Conservation (phyloP, 1,140 invertebrate species). For the Megalopta genalis region DNA sequence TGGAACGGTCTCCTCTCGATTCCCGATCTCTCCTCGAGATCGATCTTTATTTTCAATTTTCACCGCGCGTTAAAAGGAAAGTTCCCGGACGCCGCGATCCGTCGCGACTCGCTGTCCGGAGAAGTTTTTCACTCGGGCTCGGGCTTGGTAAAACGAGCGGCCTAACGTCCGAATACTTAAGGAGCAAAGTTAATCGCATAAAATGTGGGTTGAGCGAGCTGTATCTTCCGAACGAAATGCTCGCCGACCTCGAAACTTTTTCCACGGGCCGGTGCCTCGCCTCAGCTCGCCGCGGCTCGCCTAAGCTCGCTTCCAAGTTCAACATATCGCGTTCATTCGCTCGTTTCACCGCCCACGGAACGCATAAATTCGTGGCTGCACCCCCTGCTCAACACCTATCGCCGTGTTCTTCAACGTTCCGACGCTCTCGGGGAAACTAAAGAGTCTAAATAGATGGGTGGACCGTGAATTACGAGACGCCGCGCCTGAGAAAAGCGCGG, state of each 20-base stretch:
- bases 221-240: slow-evolving; percentile 43
- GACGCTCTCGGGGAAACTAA: background rate
- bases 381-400: background rate
- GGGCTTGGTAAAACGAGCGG: background rate
- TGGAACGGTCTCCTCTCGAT: background rate
- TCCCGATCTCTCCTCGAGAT: background rate
- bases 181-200: slow-evolving; percentile 37
- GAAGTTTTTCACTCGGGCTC: background rate
- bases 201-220: slow-evolving; percentile 41
- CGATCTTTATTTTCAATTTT: background rate
- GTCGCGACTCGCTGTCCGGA: background rate
- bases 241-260: slow-evolving; percentile 44
- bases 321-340: background rate
- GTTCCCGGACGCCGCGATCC: background rate
- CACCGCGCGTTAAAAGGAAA: background rate
- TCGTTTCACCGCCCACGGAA: background rate
- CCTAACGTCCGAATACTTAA: background rate
- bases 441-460: no score
- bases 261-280: slow-evolving; percentile 25
- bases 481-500: no score
- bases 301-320: slow-evolving; percentile 25
- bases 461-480: no score
- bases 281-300: background rate
- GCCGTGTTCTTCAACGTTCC: background rate
- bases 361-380: background rate